phyloP scores from a whole-genome alignment of 2,113 vertebrate species.

The Desmodus rotundus region DNA sequence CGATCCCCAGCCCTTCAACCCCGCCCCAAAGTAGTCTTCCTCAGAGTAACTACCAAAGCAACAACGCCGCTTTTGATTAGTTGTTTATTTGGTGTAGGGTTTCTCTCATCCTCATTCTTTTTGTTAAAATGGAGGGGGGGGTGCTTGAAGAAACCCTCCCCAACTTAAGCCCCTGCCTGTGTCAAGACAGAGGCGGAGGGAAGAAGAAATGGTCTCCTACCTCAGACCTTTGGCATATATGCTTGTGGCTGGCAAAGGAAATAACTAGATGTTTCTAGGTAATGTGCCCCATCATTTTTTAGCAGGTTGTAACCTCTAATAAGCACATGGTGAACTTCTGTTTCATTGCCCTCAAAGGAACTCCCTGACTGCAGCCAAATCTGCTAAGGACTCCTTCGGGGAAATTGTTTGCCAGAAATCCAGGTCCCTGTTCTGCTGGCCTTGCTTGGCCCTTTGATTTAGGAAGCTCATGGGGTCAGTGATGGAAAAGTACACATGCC shows the following conservation, averaged over 20 bases:
- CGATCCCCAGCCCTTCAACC: not conserved
- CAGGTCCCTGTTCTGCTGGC: constrained; percentile 41
- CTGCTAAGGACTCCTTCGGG: constrained; percentile 48
- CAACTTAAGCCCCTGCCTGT: constrained; percentile 26
- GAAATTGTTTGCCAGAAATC: constrained; percentile 46
- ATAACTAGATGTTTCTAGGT: constrained; percentile 44
- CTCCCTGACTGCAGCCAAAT: constrained; percentile 34
- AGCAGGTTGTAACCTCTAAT: constrained; percentile 60
- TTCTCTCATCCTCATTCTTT: constrained; percentile 26
- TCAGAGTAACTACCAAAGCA: not conserved
- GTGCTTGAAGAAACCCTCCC: not conserved
- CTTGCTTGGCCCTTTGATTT: constrained; percentile 51
- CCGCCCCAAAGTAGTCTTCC: not conserved
- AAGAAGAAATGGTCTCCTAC: not conserved
- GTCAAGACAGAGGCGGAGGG: not conserved
- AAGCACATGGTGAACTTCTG: constrained; percentile 61
- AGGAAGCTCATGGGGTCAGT: constrained; percentile 2
- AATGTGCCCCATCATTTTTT: constrained; percentile 50
- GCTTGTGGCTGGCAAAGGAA: constrained; percentile 33
- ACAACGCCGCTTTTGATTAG: not conserved
- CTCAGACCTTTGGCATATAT: not conserved
- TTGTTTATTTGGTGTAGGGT: not conserved
- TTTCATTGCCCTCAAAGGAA: constrained; percentile 59
- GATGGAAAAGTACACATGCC: constrained; percentile 9
- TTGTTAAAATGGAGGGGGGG: not conserved